These are phyloP conservation scores for Darwinula stevensoni DNA, from an alignment of 2,888 invertebrate species.

Conservation along the genomic window DNA sequence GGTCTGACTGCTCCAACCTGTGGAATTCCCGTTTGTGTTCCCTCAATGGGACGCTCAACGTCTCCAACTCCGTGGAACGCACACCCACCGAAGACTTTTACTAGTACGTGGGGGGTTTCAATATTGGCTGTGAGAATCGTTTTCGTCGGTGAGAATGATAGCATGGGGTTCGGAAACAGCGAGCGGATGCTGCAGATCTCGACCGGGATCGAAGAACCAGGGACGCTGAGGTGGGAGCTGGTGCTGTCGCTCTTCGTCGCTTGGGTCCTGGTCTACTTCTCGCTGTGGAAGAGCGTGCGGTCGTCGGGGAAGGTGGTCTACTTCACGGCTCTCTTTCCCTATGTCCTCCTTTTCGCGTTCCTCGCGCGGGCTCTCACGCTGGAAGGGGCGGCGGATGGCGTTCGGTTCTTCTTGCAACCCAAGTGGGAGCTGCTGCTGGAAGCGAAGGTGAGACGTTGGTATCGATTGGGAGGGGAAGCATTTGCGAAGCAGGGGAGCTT, in stretches of 20 bases:
- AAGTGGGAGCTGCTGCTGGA: conserved; percentile 50
- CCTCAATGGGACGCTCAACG: too few relatives aligned
- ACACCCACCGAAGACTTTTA: conserved; percentile 77
- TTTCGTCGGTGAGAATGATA: too few relatives aligned
- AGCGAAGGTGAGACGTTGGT: too few relatives aligned
- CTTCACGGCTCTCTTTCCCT: conserved; percentile 47
- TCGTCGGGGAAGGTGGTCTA: conserved; percentile 42
- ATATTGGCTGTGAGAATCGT: too few relatives aligned
- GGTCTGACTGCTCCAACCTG: conserved; percentile 55
- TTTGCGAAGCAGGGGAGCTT: too few relatives aligned
- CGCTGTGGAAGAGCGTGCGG: conserved; percentile 82
- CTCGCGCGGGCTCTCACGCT: conserved; percentile 62
- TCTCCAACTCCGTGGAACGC: conserved; percentile 13
- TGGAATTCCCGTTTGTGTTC: too few relatives aligned
- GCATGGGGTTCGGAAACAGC: conserved; percentile 28
- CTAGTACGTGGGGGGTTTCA: conserved; percentile 30
- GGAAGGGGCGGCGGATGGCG: conserved; percentile 55
- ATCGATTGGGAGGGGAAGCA: too few relatives aligned
- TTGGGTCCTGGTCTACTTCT: conserved; percentile 82
- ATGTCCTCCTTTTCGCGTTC: conserved; percentile 53
- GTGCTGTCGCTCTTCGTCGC: conserved; percentile 63
- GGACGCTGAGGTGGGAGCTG: conserved; percentile 55
- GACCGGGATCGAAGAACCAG: conserved; percentile 48
- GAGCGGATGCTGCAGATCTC: conserved; percentile 59
- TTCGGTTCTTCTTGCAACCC: conserved; percentile 60